phyloP scores from a whole-genome alignment of 2,797 vertebrate species.

The Labeo calbasu region DNA sequence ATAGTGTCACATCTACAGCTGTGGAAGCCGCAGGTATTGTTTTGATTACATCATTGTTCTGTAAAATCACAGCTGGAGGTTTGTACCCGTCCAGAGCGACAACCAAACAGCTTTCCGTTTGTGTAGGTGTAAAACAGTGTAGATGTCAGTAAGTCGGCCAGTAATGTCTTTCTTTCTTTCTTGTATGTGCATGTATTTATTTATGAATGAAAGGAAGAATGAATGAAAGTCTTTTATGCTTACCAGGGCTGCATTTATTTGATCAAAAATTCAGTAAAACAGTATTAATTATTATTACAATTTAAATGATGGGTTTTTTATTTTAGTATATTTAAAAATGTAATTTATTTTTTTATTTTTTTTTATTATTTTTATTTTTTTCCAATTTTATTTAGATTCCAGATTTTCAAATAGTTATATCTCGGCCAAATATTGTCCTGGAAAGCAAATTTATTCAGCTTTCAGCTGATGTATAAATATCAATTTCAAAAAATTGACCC shows the following conservation, averaged over 20 bases:
- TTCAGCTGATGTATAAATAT: no score
- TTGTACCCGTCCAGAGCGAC: neutral
- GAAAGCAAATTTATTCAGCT: no score
- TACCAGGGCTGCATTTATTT: neutral
- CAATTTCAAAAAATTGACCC: no score
- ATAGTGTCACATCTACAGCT: constrained; percentile 8
- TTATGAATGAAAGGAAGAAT: neutral
- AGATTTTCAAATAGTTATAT: no score
- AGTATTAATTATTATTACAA: no score
- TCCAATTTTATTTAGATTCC: no score
- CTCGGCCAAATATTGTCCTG: no score
- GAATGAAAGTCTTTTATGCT: neutral
- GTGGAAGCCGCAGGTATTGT: constrained; percentile 20
- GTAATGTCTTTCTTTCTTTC: neutral
- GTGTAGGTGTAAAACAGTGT: neutral
- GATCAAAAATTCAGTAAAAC: neutral
- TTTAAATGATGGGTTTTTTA: no score
- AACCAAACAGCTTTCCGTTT: neutral
- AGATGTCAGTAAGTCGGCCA: neutral
- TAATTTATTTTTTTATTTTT: no score
- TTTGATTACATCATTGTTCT: constrained; percentile 11
- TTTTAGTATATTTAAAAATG: no score
- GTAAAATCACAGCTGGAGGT: constrained; percentile 2
- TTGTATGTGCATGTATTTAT: no score
- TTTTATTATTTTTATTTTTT: no score